Percentiles rank a stretch among this genome's conserved stretches.
Evolutionary conservation across 2,797 vertebrate species (phyloP).

Genomic region (Acropternis orthonyx): DNA sequence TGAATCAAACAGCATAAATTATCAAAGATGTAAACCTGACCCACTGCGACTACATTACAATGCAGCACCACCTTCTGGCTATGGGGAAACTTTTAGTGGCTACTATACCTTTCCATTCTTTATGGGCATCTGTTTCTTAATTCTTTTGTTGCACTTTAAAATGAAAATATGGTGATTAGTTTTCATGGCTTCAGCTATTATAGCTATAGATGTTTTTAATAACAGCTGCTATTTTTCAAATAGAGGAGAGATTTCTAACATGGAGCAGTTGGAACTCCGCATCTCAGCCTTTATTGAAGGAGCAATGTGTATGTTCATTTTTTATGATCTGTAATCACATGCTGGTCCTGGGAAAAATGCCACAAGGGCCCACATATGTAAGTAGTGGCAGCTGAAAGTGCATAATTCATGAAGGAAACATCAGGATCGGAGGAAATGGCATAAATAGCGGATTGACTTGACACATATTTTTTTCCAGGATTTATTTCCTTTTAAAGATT

Average conservation of each 20-base stretch:
- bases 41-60: slow-evolving; percentile 64
- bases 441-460: slow-evolving; percentile 16
- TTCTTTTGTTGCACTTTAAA: slow-evolving; percentile 14
- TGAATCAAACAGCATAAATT: background rate
- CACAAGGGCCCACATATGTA: slow-evolving; percentile 19
- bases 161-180: slow-evolving; percentile 2
- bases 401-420: slow-evolving; percentile 53
- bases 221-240: slow-evolving; percentile 23
- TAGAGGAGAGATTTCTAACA: background rate
- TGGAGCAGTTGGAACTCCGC: background rate
- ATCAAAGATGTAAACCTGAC: slow-evolving; percentile 2
- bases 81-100: background rate
- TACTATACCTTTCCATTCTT: background rate
- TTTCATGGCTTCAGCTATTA: background rate
- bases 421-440: slow-evolving; percentile 21
- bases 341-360: slow-evolving; percentile 18
- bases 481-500: slow-evolving; percentile 45
- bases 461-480: background rate
- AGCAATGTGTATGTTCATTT: slow-evolving; percentile 52
- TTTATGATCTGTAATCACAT: slow-evolving; percentile 32
- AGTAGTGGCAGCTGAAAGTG: slow-evolving; percentile 14
- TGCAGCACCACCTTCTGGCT: slow-evolving; percentile 78
- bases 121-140: background rate
- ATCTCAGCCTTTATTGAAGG: slow-evolving; percentile 24
- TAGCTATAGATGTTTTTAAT: background rate